Evolutionary conservation across 2,797 vertebrate species (phyloP).

Genomic region (Emydoidea blandingii): DNA sequence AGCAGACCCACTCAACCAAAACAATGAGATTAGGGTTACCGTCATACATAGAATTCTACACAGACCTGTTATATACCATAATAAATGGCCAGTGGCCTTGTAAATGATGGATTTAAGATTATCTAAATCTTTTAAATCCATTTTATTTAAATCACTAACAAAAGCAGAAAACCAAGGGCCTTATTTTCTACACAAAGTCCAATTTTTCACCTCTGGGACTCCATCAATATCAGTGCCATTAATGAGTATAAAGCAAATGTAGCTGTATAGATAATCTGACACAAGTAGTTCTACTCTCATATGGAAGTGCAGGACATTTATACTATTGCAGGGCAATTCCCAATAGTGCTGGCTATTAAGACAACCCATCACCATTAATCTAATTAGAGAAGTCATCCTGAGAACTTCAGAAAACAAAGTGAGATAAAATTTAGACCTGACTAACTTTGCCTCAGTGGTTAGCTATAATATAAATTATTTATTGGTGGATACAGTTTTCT

Average conservation of each 20-base stretch:
- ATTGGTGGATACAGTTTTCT: background rate
- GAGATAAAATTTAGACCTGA: background rate
- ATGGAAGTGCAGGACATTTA: background rate
- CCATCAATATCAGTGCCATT: background rate
- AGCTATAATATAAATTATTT: background rate
- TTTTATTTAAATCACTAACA: background rate
- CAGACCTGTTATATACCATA: background rate
- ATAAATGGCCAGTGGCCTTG: background rate
- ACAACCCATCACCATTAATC: background rate
- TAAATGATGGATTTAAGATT: rapidly evolving
- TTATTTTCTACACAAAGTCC: background rate
- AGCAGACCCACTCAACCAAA: background rate
- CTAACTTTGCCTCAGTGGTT: background rate
- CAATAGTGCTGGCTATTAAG: background rate
- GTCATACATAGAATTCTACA: background rate
- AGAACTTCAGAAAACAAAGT: background rate
- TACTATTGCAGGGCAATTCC: rapidly evolving
- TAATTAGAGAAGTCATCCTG: background rate
- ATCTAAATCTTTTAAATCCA: rapidly evolving
- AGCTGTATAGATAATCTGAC: background rate
- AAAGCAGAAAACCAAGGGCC: background rate
- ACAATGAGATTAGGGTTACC: rapidly evolving
- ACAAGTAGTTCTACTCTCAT: background rate
- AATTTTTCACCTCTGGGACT: background rate
- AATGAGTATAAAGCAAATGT: rapidly evolving